phyloP scores from a whole-genome alignment of 2,888 invertebrate species.

The Microchrysa polita region DNA sequence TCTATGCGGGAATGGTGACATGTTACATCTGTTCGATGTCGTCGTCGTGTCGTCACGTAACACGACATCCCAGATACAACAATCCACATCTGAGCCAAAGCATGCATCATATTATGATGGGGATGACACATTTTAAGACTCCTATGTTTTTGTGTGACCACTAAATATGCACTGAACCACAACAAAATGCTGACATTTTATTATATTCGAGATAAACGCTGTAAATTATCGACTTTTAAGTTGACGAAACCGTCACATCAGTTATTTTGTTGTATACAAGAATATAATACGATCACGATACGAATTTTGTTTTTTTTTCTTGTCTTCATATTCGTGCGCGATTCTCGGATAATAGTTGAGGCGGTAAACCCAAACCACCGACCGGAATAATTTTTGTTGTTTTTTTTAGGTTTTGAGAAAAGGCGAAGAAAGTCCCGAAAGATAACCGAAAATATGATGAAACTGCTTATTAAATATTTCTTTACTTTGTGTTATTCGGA shows the following conservation, averaged over 20 bases:
- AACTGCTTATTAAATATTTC: conserved; percentile 40
- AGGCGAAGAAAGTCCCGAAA: conserved; percentile 22
- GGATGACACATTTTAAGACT: conserved; percentile 18
- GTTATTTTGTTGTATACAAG: not conserved
- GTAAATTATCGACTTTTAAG: conserved; percentile 41
- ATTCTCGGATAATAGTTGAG: not conserved
- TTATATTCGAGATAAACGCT: conserved; percentile 30
- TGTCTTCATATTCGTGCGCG: not conserved
- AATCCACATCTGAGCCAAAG: not conserved
- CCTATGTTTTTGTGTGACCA: conserved; percentile 33
- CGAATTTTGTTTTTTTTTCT: no score
- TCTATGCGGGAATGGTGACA: conserved; percentile 15
- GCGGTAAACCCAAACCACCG: not conserved
- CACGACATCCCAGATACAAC: not conserved
- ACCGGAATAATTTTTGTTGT: not conserved
- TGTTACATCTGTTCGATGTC: conserved; percentile 36
- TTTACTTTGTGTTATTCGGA: conserved; percentile 8
- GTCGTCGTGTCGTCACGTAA: conserved; percentile 20
- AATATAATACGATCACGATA: not conserved
- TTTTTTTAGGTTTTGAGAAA: not conserved
- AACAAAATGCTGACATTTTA: conserved; percentile 38
- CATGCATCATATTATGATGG: not conserved
- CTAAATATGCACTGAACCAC: conserved; percentile 38
- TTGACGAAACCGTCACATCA: conserved; percentile 40
- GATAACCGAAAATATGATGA: conserved; percentile 29